Base-by-base conservation (phyloP, 2,113 vertebrate genomes). In the Xiphias gladius region DNA sequence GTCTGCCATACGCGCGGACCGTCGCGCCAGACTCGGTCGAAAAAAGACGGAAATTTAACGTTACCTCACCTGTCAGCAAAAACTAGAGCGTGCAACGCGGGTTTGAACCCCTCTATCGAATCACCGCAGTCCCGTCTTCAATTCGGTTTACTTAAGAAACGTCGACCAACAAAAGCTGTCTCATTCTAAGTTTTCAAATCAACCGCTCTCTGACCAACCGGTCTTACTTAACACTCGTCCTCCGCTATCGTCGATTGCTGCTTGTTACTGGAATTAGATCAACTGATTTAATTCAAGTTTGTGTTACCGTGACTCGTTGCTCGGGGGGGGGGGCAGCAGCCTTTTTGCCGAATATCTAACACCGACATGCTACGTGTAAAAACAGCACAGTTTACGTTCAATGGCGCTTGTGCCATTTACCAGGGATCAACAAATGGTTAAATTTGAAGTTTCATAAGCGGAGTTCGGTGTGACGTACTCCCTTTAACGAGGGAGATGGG, bases 281-380 rank as follows among this genome's bases (percentile, higher is more conserved):
- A n/a, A n/a, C n/a, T n/a, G n/a, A n/a, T n/a, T n/a, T n/a, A n/a
- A n/a, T n/a, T n/a, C n/a, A 64, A 64, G 32, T 64, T 66, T 26
- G n/a, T 11, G n/a, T n/a, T n/a, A n/a, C n/a, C n/a, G n/a, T n/a
- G n/a, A n/a, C n/a, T n/a, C n/a, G n/a, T n/a, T n/a, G n/a, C n/a
- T n/a, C n/a, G n/a, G n/a, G n/a, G n/a, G n/a, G n/a, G n/a, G n/a
- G n/a, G n/a, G n/a, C n/a, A n/a, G n/a, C n/a, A n/a, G n/a, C n/a
- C n/a, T n/a, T n/a, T n/a, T n/a, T 0, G 80, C 75, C 85, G 85
- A 79, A 59, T 52, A 0, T 10, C 0, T 0, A 2, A 35, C 0
- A 14, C 0, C 0, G 4, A 1, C 0, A 2, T 2, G 0, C 0
- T 22, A 0, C 10, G 9, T 1, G 11, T 2, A 37, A 63, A n/a